Base-by-base conservation (phyloP, 1,140 invertebrate genomes). In the Parasteatoda tepidariorum region DNA sequence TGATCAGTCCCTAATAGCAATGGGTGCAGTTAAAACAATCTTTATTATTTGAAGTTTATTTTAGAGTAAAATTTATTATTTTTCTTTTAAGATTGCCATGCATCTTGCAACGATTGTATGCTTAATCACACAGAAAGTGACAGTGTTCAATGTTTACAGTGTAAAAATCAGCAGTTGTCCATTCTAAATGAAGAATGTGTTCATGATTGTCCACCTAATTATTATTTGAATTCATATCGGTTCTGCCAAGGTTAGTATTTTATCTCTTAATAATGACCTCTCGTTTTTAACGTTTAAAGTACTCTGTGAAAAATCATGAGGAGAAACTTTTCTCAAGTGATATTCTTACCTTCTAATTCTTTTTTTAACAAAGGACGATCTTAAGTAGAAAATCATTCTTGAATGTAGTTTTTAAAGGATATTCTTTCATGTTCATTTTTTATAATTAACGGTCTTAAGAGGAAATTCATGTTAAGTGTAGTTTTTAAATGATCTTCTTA, bases 171-270 rank as follows among this genome's bases (percentile, higher is more conserved):
- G 0, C 76, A 79, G 5, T 18, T 34, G 5, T 57, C 41, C 13
- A 68, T 79, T 79, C 34, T 79, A 26, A 38, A 79, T 13, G 76
- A 30, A 33, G 28, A 79, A 68, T 79, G 76, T 34, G 18, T 57
- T 34, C 0, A 22, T 2, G 28, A 57, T 15, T 79, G 76, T 33
- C 61, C 62, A 34, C 15, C 62, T 7, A 57, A 79, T 13, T 68
- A 57, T 59, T 79, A 79, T 68, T 41, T 79, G 2, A 68, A 68
- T 59, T 67, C 62, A 5, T 33, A 79, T 18, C 41, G 48, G 7
- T 54, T 79, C 34, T 79, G 76, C 30, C 38, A 55, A 34, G 76
- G 76, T 79, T 0, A 68, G 26, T 48, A 1, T 61, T 13, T 61
- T 61, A 61, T 24, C 13, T 55, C 22, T 55, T 55, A 55, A 18